These are phyloP conservation scores for Amblyopsis hoosieri DNA, from an alignment of 2,797 vertebrate species.

Conservation along the genomic window DNA sequence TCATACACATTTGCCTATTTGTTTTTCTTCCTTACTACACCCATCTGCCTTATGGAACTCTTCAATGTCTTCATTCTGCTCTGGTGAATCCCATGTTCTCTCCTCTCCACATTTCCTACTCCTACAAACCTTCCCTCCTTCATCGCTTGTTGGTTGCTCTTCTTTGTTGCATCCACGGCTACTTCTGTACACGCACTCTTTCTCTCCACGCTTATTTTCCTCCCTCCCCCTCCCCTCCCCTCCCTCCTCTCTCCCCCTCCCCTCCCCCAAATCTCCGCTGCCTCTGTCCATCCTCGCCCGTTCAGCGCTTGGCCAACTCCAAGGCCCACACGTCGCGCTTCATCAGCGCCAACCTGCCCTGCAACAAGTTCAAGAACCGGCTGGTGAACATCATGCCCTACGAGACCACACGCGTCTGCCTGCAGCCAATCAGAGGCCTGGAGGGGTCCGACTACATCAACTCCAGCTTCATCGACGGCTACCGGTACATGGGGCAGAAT, in stretches of 20 bases:
- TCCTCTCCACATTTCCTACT: neutral
- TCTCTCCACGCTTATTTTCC: neutral
- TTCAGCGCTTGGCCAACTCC: constrained; percentile 93
- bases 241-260: neutral
- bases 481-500: constrained; percentile 78
- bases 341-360: constrained; percentile 98
- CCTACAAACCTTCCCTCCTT: neutral
- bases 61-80: no score
- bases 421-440: constrained; percentile 96
- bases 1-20: neutral
- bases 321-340: constrained; percentile 98
- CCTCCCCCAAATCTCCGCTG: neutral
- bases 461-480: constrained; percentile 94
- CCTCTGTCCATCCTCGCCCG: constrained; percentile 19
- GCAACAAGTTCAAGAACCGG: constrained; percentile 99
- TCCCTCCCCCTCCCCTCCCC: neutral
- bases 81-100: no score
- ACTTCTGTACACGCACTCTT: neutral
- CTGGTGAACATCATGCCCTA: constrained; percentile 99
- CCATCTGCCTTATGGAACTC: no score
- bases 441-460: constrained; percentile 98
- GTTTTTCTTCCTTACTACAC: neutral
- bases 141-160: neutral
- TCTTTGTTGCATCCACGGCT: neutral
- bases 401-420: constrained; percentile 93